Conservation (phyloP, 2,113 vertebrate genomes). For the Charadrius vociferus region DNA sequence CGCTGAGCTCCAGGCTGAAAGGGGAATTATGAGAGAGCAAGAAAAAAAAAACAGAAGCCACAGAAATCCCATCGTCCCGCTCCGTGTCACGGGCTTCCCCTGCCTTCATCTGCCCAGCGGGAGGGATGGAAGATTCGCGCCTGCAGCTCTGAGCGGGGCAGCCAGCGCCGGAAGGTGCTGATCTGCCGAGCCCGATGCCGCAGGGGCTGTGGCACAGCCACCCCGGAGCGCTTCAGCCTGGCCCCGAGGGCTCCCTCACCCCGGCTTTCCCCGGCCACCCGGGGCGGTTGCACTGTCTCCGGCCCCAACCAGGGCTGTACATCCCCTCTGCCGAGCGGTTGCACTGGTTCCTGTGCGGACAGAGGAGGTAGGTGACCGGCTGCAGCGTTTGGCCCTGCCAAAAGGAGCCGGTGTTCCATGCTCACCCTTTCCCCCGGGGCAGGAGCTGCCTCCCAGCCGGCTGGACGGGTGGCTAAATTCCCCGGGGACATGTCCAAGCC, state of each 20-base stretch:
- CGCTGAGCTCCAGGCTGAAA: rapidly evolving
- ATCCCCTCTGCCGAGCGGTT: too few species aligned
- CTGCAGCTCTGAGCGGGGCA: background rate
- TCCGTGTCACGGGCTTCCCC: rapidly evolving
- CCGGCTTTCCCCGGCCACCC: background rate
- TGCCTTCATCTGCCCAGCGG: rapidly evolving
- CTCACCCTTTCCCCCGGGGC: background rate
- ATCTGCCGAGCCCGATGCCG: rapidly evolving
- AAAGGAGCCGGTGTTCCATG: rapidly evolving
- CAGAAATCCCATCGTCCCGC: background rate
- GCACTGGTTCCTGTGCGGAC: too few species aligned
- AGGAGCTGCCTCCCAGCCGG: too few species aligned
- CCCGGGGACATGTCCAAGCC: rapidly evolving
- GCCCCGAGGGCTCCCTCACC: background rate
- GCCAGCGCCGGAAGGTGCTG: background rate
- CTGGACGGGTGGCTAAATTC: background rate
- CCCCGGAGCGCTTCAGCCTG: background rate
- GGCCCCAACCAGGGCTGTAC: too few species aligned
- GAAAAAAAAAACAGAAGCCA: background rate
- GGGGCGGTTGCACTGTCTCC: too few species aligned
- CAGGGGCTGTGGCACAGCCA: rapidly evolving
- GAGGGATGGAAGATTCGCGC: background rate
- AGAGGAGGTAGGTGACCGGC: too few species aligned
- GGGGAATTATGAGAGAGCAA: background rate
- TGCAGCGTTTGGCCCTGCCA: too few species aligned